Evolutionary conservation across 2,113 vertebrate genomes (phyloP), one percentile per base, ranked within the genome.

Genomic region (Oreocharis arfaki): DNA sequence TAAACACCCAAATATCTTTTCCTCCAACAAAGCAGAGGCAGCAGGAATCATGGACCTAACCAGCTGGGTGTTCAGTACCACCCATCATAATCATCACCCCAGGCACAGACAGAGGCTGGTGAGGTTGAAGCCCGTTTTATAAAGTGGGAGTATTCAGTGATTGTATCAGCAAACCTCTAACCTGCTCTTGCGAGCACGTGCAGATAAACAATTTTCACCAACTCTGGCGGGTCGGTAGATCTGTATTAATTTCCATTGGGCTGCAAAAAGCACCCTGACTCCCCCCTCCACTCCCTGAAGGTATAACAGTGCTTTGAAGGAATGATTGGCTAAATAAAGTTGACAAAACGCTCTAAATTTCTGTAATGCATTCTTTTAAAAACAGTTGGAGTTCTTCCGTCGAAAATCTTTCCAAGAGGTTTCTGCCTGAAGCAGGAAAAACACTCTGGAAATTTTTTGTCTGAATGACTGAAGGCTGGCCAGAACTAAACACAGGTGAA

Each of bases 401-500:
- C 71, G 44, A 92, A 95, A 93, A 63, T 32, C 24, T 92, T 88
- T 84, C 55, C 75, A 86, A 90, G 52, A 80, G 11, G 13, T 83
- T 89, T 90, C 56, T 89, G 88, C 85, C 92, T 71, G 64, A 90
- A 94, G 90, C 74, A 93, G 46, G 61, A 84, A 90, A 92, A 86
- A 63, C 11, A 65, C 59, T 57, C 28, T 12, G 52, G 56, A 90
- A 93, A 16, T 49, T 49, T 88, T 92, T 90, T 39, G 3, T 80
- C 39, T 60, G 59, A 94, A 70, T 84, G 92, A 86, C 47, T 90
- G 79, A 86, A 95, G 71, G 56, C 33, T 95, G 70, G 82, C 82
- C 92, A 96, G 49, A 91, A 53, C 63, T 77, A 90, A 95, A 94
- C 46, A 84, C n/a, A 92, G 73, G 73, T 84, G 64, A 95, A 96